Conservation (phyloP, 2,797 vertebrate genomes). For the Sebastolobus alascanus region DNA sequence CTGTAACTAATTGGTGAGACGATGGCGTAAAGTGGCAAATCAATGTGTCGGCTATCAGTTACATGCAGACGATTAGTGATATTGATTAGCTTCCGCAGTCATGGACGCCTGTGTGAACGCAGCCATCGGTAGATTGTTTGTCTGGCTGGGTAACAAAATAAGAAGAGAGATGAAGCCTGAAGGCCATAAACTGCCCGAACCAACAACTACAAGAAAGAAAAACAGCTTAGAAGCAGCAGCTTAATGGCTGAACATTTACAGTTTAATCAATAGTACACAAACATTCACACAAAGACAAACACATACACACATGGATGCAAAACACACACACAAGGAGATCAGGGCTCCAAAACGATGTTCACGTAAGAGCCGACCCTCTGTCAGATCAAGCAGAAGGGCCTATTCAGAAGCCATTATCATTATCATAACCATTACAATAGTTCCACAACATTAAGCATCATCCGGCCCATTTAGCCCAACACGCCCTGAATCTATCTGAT, state of each 20-base stretch:
- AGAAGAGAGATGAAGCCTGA: background rate
- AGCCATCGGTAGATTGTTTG: background rate
- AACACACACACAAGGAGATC: background rate
- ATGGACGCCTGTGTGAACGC: background rate
- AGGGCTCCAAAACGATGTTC: background rate
- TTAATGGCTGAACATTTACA: slow-evolving; percentile 48
- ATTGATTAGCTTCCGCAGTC: slow-evolving; percentile 32
- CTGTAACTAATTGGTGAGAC: background rate
- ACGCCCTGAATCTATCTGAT: slow-evolving; percentile 21
- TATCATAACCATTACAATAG: slow-evolving; percentile 48
- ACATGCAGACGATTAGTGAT: slow-evolving; percentile 36
- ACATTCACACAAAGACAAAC: slow-evolving; percentile 14
- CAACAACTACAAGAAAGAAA: background rate
- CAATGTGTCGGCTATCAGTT: slow-evolving; percentile 38
- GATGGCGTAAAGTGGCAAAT: background rate
- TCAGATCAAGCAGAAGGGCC: slow-evolving; percentile 46
- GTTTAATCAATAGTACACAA: slow-evolving; percentile 48
- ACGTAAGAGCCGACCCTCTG: slow-evolving; percentile 15
- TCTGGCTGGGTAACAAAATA: background rate
- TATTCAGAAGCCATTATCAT: slow-evolving; percentile 66
- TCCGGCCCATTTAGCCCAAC: slow-evolving; percentile 47
- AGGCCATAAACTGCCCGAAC: slow-evolving; percentile 26
- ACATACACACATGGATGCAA: background rate
- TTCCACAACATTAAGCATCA: slow-evolving; percentile 64
- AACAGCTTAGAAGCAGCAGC: slow-evolving; percentile 25